These are phyloP conservation scores for Mimas tiliae DNA, from an alignment of 2,888 invertebrate genomes.

Conservation along the genomic window DNA sequence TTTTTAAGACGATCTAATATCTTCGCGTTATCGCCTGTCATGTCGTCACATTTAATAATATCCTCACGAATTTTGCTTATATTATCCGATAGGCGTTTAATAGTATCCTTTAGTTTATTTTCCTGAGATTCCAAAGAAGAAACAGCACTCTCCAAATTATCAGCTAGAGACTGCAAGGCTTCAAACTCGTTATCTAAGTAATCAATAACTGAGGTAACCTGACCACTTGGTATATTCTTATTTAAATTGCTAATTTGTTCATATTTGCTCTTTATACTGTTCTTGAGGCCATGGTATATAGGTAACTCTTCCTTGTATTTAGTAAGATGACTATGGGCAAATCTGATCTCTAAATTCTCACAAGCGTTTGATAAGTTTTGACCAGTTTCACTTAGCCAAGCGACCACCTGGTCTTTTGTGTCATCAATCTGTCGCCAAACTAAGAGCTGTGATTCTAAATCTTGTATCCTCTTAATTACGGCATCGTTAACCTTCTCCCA, in stretches of 20 bases:
- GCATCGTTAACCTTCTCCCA: slow-evolving; percentile 90
- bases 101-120: slow-evolving; percentile 87
- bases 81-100: slow-evolving; percentile 88
- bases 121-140: slow-evolving; percentile 90
- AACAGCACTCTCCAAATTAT: slow-evolving; percentile 89
- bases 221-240: slow-evolving; percentile 88
- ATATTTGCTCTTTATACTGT: slow-evolving; percentile 91
- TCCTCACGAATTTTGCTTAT: slow-evolving; percentile 91
- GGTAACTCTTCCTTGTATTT: slow-evolving; percentile 95
- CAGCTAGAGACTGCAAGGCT: slow-evolving; percentile 89
- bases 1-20: slow-evolving; percentile 91
- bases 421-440: slow-evolving; percentile 97
- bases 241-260: slow-evolving; percentile 91
- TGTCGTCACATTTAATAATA: slow-evolving; percentile 94
- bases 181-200: slow-evolving; percentile 91
- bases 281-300: slow-evolving; percentile 89
- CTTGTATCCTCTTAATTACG: slow-evolving; percentile 89
- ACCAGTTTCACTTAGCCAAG: slow-evolving; percentile 94
- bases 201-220: slow-evolving; percentile 87
- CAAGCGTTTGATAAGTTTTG: slow-evolving; percentile 90
- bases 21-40: slow-evolving; percentile 94
- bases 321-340: slow-evolving; percentile 90
- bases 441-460: slow-evolving; percentile 94
- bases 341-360: slow-evolving; percentile 92
- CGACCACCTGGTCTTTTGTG: slow-evolving; percentile 91